Conservation (phyloP, 2,888 invertebrate species). For the Lepeophtheirus nordmannii region DNA sequence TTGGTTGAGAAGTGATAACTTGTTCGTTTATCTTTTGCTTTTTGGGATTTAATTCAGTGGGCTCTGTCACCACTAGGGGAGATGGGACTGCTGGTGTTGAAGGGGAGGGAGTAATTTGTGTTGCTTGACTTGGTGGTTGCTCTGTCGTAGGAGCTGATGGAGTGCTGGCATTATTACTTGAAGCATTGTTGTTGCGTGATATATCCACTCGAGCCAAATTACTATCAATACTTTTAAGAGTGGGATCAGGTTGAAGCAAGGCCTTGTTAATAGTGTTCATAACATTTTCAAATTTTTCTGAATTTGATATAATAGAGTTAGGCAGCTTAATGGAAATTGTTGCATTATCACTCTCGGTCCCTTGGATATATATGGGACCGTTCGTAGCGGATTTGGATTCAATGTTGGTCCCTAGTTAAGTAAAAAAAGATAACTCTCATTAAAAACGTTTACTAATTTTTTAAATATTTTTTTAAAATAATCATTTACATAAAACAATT, state of each 20-base stretch:
- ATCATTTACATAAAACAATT: too few species aligned
- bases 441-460: too few species aligned
- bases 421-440: background rate
- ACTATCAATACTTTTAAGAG: background rate
- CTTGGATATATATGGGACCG: constrained; percentile 7
- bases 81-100: background rate
- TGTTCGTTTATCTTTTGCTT: background rate
- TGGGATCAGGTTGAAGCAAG: background rate
- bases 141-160: background rate
- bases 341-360: constrained; percentile 15
- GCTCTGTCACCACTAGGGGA: background rate
- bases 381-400: constrained; percentile 2
- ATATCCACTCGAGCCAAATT: constrained; percentile 1
- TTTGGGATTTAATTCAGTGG: background rate
- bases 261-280: constrained; percentile 18
- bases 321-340: constrained; percentile 17
- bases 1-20: background rate
- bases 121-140: background rate
- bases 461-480: too few species aligned
- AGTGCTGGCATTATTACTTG: too few species aligned
- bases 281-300: constrained; percentile 12
- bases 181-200: background rate
- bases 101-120: background rate
- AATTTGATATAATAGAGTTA: background rate
- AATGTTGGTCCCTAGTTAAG: background rate